A percentile compares a stretch with the other conserved stretches of the same genome.
Evolutionary conservation across 2,888 invertebrate species (phyloP).

Genomic region (Macrophya alboannulata): DNA sequence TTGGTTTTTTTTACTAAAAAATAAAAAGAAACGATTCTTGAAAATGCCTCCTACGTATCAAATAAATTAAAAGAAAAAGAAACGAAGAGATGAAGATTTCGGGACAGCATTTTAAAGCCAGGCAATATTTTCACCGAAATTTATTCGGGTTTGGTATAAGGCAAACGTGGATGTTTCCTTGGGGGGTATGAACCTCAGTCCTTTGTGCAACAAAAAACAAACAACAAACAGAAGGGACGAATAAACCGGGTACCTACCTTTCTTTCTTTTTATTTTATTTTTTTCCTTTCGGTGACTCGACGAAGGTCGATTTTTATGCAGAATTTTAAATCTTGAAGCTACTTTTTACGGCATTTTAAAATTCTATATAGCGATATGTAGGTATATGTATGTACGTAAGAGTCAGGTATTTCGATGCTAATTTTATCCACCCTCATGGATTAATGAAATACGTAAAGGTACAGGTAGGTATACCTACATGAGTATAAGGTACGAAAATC

Average conservation of each 20-base stretch:
- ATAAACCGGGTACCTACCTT: background rate
- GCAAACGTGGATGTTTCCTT: background rate
- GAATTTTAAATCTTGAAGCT: slow-evolving; percentile 22
- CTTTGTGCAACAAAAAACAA: background rate
- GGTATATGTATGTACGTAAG: background rate
- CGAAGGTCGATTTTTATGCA: slow-evolving; percentile 14
- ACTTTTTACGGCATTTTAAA: slow-evolving; percentile 15
- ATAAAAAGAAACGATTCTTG: background rate
- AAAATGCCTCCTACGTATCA: background rate
- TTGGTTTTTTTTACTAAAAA: background rate
- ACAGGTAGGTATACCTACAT: background rate
- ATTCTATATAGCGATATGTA: background rate
- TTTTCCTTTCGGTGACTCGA: background rate
- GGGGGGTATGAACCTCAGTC: background rate
- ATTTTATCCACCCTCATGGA: slow-evolving; percentile 21
- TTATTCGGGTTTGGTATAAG: background rate
- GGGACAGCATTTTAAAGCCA: background rate
- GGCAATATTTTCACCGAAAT: background rate
- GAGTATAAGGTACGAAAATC: slow-evolving; percentile 9
- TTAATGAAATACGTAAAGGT: slow-evolving; percentile 28
- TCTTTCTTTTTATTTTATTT: background rate
- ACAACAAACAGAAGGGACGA: background rate
- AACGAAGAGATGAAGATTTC: background rate
- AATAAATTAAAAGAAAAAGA: background rate
- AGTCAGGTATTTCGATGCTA: slow-evolving; percentile 39